Evolutionary conservation across 1,140 invertebrate species (phyloP), one percentile per base, ranked within the genome.

Genomic region (Periplaneta americana): DNA sequence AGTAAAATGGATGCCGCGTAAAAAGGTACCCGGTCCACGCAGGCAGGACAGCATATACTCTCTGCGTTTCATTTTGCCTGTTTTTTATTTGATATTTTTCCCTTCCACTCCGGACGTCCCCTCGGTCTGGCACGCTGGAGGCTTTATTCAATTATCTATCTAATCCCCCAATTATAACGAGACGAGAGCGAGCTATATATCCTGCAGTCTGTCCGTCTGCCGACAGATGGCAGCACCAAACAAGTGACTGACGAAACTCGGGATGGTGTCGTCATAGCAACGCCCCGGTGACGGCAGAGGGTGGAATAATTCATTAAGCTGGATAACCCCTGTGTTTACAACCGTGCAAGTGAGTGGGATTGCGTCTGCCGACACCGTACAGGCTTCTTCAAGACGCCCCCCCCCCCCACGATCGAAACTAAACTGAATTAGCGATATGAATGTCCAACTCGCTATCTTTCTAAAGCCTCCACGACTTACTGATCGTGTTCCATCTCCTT

Each of bases 71-170:
- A 28, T 36, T 36, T 28, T 28, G 4, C 76, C 33, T 28, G 2
- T 28, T 36, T 36, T 36, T 13, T 36, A 13, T 36, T 28, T 28
- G 18, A 34, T 28, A 13, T 36, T 28, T 36, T n/a, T 18, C 17
- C 28, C n/a, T 28, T 36, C 8, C 33, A 28, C 15, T 36, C 10
- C 76, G 22, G 74, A 10, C 74, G 33, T 36, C 76, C 33, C 33
- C 34, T 36, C 76, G 76, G 1, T 8, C 9, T 28, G 32, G 31
- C 75, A 33, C 75, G 75, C 32, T n/a, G 15, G 34, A 77, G 80
- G 76, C 74, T 81, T 81, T 81, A 81, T 81, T 81, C 80, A 81
- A 81, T 81, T 81, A 81, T 81, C 80, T 81, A 33, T 75, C 75
- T 81, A 81, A 81, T 81, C 80, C 57, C 33, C 76, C 80, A 81